phyloP scores from a whole-genome alignment of 2,888 invertebrate genomes.

The Falcaria lacertinaria region DNA sequence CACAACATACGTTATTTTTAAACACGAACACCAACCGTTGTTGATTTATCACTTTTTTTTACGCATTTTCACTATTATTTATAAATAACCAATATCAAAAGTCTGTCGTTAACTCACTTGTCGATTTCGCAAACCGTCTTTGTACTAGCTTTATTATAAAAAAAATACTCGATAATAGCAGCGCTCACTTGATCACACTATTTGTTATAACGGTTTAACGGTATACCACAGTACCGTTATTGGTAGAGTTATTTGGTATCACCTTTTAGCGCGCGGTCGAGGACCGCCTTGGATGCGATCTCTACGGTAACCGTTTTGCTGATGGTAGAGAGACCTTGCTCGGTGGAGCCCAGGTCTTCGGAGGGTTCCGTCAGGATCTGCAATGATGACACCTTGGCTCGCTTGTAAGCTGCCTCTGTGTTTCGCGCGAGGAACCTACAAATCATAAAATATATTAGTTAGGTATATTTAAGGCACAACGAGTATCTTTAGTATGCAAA shows the following conservation, averaged over 20 bases:
- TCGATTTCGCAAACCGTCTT: conserved; percentile 24
- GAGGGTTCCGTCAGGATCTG: conserved; percentile 80
- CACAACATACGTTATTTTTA: neutral
- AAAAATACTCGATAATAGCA: conserved; percentile 16
- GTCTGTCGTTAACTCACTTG: neutral
- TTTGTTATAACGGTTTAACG: neutral
- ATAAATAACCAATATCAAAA: neutral
- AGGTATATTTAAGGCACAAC: conserved; percentile 82
- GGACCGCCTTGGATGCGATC: conserved; percentile 62
- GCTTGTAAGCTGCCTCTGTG: conserved; percentile 93
- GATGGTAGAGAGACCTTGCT: conserved; percentile 60
- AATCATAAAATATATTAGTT: conserved; percentile 12
- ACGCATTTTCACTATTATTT: neutral
- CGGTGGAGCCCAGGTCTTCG: conserved; percentile 19
- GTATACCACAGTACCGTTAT: neutral
- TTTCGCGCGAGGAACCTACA: conserved; percentile 91
- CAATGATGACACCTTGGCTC: conserved; percentile 92
- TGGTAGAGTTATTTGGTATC: conserved; percentile 34
- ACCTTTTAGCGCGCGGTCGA: conserved; percentile 63
- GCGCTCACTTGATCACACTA: neutral
- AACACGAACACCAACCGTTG: neutral
- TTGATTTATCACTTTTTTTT: neutral
- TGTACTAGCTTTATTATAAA: conserved; percentile 27
- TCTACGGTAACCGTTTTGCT: conserved; percentile 74
- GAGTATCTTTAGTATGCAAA: no score